phyloP scores from a whole-genome alignment of 2,888 invertebrate species.

The Papilio protenor region DNA sequence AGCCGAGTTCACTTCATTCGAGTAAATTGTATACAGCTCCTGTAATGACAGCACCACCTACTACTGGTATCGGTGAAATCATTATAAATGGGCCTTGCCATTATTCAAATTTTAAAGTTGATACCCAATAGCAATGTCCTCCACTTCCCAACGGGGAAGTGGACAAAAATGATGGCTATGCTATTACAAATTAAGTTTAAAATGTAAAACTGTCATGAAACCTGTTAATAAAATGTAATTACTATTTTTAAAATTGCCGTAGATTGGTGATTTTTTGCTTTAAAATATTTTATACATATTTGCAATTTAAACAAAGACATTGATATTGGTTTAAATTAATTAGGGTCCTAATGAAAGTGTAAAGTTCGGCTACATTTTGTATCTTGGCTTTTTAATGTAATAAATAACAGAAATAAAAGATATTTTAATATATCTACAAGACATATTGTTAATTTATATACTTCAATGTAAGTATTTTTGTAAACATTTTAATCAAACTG shows the following conservation, averaged over 20 bases:
- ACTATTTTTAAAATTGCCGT: not conserved
- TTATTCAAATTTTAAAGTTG: constrained; percentile 77
- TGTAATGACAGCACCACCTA: constrained; percentile 65
- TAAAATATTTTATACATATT: not conserved
- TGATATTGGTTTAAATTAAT: not conserved
- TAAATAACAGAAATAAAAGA: not conserved
- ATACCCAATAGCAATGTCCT: constrained; percentile 74
- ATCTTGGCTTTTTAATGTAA: not conserved
- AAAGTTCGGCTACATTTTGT: constrained; percentile 2
- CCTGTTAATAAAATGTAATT: not conserved
- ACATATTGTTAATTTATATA: not conserved
- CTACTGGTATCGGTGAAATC: constrained; percentile 73
- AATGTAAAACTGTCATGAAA: not conserved
- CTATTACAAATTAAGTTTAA: constrained; percentile 50
- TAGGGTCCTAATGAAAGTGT: not conserved
- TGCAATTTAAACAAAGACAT: not conserved
- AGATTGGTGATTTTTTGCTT: not conserved
- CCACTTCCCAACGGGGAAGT: constrained; percentile 73
- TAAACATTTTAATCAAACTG: not conserved
- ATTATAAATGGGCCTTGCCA: constrained; percentile 75
- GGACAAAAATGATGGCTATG: constrained; percentile 64
- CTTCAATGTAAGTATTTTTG: constrained; percentile 3
- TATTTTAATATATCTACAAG: not conserved
- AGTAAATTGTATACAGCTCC: constrained; percentile 69
- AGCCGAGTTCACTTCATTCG: constrained; percentile 58